phyloP scores from a whole-genome alignment of 1,140 invertebrate genomes.

The Penaeus indicus region DNA sequence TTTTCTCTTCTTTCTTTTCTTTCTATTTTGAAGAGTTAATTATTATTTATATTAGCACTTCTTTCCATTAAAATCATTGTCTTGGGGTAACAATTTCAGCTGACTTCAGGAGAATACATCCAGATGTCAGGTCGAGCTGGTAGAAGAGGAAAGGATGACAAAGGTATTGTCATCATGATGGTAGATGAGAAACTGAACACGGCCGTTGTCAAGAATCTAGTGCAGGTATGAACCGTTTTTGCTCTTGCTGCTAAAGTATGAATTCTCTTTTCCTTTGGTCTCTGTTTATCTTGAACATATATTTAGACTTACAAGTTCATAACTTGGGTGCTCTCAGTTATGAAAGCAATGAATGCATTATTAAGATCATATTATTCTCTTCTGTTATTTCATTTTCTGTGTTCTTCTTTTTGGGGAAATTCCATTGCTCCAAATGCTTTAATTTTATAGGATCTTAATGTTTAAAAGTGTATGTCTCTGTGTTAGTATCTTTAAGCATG shows the following conservation, averaged over 20 bases:
- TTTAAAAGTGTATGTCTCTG: too few species aligned
- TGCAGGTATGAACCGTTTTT: constrained; percentile 49
- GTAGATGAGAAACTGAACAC: constrained; percentile 97
- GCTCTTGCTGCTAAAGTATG: neutral
- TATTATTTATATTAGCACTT: neutral
- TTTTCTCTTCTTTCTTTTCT: neutral
- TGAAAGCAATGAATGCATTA: neutral
- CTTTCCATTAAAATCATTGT: neutral
- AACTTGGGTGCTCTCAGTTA: neutral
- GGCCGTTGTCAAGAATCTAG: constrained; percentile 75
- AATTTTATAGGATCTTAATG: too few species aligned
- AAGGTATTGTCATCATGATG: constrained; percentile 99
- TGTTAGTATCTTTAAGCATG: neutral
- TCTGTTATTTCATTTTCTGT: neutral
- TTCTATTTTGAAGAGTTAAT: neutral
- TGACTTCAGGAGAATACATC: constrained; percentile 98
- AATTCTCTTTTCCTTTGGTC: too few species aligned
- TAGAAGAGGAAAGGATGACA: constrained; percentile 95
- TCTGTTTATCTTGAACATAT: neutral
- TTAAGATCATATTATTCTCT: neutral
- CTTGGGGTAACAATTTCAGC: constrained; percentile 71
- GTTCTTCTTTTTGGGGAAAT: too few species aligned
- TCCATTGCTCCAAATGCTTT: too few species aligned
- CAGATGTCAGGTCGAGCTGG: constrained; percentile 99
- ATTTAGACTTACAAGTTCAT: neutral